Evolutionary conservation across 2,888 invertebrate species (phyloP), one percentile per base, ranked within the genome.

Genomic region (Diplazon laetatorius): DNA sequence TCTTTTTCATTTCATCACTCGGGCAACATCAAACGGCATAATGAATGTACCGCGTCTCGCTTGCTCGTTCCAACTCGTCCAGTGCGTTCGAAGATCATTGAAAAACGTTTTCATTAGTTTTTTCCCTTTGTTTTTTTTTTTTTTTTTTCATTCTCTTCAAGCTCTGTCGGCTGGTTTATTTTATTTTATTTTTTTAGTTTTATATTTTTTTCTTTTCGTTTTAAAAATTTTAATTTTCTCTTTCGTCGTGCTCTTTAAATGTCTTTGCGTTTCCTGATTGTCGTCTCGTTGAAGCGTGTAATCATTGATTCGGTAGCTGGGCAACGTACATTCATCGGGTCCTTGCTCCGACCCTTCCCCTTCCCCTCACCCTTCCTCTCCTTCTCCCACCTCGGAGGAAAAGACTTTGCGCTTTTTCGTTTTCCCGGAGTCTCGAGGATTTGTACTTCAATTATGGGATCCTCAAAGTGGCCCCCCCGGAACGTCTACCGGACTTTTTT

Each of bases 371-470:
- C n/a, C n/a, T n/a, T n/a, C n/a, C n/a, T n/a, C n/a, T n/a, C n/a
- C n/a, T n/a, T n/a, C n/a, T n/a, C n/a, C n/a, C n/a, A n/a, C n/a
- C n/a, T n/a, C n/a, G n/a, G n/a, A n/a, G n/a, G n/a, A n/a, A n/a
- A n/a, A n/a, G n/a, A n/a, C n/a, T 59, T 39, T 30, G 22, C 37
- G 52, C 68, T 48, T 44, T 22, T 68, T 57, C 22, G n/a, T 48
- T 18, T 39, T 48, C n/a, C 18, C 20, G 4, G 22, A 14, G 22
- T 48, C 52, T 68, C 37, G 22, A 48, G 60, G 35, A 68, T 75
- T 69, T 46, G 52, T 75, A 62, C 66, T 69, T 75, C 75, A 75
- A 69, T 75, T 69, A 69, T 37, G 48, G 42, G 52, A 55, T 59
- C 30, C 50, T 50, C 73, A 66, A 60, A 73, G 52, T 65, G 35